Conservation (phyloP, 2,113 vertebrate species). For the Dolichallabes microphthalmus region DNA sequence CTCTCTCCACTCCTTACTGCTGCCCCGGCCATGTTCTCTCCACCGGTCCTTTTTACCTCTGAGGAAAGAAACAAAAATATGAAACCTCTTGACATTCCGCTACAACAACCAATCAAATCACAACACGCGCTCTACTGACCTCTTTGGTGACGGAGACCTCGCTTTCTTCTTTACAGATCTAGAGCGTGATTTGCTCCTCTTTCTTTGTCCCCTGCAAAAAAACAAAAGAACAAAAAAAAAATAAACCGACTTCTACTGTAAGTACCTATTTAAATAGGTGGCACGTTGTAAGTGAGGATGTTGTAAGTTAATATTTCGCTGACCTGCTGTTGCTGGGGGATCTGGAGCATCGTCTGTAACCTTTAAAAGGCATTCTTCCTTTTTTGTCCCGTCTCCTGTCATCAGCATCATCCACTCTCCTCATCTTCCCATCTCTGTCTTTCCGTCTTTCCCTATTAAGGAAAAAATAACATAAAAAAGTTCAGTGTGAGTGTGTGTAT, state of each 20-base stretch:
- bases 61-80: conserved; percentile 42
- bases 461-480: background rate
- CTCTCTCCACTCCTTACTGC: conserved; percentile 19
- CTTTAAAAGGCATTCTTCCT: conserved; percentile 76
- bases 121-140: conserved; percentile 55
- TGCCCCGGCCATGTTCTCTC: conserved; percentile 16
- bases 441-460: conserved; percentile 50
- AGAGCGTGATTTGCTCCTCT: conserved; percentile 83
- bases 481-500: no score
- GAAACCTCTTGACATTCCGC: background rate
- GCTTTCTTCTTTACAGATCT: conserved; percentile 80
- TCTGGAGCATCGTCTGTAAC: conserved; percentile 73
- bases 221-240: no score
- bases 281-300: background rate
- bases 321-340: conserved; percentile 85
- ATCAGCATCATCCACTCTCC: conserved; percentile 70
- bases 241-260: background rate
- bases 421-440: conserved; percentile 49
- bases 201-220: conserved; percentile 76
- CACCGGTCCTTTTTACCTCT: conserved; percentile 49
- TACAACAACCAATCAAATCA: background rate
- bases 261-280: background rate
- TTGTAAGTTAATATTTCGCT: background rate
- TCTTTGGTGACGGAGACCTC: conserved; percentile 83
- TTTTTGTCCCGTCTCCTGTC: conserved; percentile 80